Percentiles rank a stretch among this genome's conserved stretches.
Conservation (phyloP, 2,113 vertebrate species). For the Seriola dumerili region DNA sequence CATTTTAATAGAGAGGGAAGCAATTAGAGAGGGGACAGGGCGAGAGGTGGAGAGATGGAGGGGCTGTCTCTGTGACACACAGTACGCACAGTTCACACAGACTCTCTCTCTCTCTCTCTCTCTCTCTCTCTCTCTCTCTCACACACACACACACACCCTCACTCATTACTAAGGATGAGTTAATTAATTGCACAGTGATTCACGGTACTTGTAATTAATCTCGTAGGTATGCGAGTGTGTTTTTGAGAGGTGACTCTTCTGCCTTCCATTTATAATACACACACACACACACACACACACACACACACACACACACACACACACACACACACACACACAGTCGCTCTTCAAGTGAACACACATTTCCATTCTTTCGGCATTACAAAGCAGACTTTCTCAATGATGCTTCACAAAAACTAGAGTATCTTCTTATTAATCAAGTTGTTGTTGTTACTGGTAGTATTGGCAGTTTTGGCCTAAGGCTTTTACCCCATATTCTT, state of each 20-base stretch:
- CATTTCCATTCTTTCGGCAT: not conserved
- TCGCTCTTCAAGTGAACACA: slow-evolving; percentile 16
- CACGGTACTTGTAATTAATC: slow-evolving; percentile 83
- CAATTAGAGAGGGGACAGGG: slow-evolving; percentile 83
- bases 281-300: slow-evolving; percentile 36
- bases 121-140: slow-evolving; percentile 41
- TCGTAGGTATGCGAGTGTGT: slow-evolving; percentile 77
- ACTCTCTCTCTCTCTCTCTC: slow-evolving; percentile 10
- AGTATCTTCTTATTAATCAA: not conserved
- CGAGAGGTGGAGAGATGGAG: slow-evolving; percentile 82
- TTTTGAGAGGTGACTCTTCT: slow-evolving; percentile 75
- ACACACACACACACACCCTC: slow-evolving; percentile 71
- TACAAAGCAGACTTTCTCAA: slow-evolving; percentile 5
- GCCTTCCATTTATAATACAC: slow-evolving; percentile 54
- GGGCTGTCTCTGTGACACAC: slow-evolving; percentile 77
- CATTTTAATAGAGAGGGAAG: slow-evolving; percentile 86
- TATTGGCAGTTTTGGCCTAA: not conserved
- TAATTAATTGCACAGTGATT: slow-evolving; percentile 87
- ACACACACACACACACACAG: slow-evolving; percentile 29
- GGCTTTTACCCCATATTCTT: not conserved
- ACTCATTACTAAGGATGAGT: slow-evolving; percentile 86
- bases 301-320: slow-evolving; percentile 30
- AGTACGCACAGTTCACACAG: slow-evolving; percentile 73
- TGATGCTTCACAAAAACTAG: not conserved
- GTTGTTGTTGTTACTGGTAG: not conserved